These are phyloP conservation scores for Oenanthe oenanthe DNA, from an alignment of 2,113 vertebrate genomes.

Conservation along the genomic window DNA sequence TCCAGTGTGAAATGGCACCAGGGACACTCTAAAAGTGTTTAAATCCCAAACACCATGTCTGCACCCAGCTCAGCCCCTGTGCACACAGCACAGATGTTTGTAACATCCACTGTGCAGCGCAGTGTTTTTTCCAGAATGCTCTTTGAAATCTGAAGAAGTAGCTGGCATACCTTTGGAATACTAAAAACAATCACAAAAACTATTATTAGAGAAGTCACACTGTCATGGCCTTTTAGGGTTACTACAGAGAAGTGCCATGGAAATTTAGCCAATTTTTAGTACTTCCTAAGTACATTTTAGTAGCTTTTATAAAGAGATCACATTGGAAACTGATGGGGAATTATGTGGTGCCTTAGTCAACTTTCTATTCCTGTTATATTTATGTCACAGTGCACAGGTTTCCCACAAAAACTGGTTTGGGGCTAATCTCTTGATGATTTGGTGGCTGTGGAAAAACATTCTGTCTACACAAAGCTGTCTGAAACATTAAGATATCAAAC, in stretches of 20 bases:
- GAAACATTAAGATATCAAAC: background rate
- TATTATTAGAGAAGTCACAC: background rate
- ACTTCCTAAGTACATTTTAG: background rate
- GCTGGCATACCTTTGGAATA: background rate
- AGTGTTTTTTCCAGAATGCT: background rate
- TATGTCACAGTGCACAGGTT: background rate
- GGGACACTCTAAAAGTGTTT: background rate
- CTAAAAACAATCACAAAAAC: background rate
- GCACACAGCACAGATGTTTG: background rate
- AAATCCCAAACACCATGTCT: background rate
- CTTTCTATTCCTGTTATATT: background rate
- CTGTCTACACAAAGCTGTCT: background rate
- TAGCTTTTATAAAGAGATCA: background rate
- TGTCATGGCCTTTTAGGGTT: background rate
- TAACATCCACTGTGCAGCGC: background rate
- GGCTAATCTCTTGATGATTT: background rate
- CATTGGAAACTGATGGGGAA: background rate
- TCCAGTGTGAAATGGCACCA: background rate
- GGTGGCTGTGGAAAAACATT: background rate
- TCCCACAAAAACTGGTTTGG: background rate
- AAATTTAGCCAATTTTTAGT: background rate
- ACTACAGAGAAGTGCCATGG: background rate
- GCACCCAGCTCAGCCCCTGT: background rate
- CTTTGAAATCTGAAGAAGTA: background rate
- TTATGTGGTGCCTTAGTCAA: background rate